Base-by-base conservation (phyloP, 2,888 invertebrate genomes). In the Matsumyia berberina region DNA sequence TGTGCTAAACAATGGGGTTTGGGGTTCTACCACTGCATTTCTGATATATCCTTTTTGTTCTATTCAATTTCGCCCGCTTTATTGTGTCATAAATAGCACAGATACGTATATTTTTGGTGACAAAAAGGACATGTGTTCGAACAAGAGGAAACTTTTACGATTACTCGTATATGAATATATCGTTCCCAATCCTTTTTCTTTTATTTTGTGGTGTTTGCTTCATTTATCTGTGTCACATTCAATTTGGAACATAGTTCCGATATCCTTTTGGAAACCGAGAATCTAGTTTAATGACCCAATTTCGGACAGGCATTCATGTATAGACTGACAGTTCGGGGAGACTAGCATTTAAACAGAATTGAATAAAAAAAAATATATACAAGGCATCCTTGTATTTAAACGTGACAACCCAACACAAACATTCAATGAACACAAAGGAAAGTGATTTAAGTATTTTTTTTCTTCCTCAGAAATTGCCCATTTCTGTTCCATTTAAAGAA, bases 211-310 rank as follows among this genome's bases (percentile, higher is more conserved):
- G n/a, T n/a, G n/a, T 72, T 62, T 66, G 78, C 29, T 35, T 69
- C 57, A 49, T 60, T 46, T 80, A 85, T 74, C 80, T 85, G 85
- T 80, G 85, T 70, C 80, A 80, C 85, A 80, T 85, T 80, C 85
- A 80, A 85, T 85, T 70, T 37, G 49, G 66, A 58, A 19, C 69
- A 70, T 33, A 66, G 37, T 80, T 66, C 74, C 80, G 83, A 79
- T 67, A 67, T 74, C 51, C 57, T 42, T 76, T 67, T 67, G 9
- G 29, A 53, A 24, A 44, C 15, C 39, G 11, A 35, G 42, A 44
- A 76, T 70, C 66, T 46, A 58, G 53, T 24, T 70, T 74, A 53
- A 46, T 77, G 82, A 72, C 82, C 82, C 33, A 67, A 72, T 77
- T 82, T 35, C 29, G 37, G 31, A 2, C 24, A 44, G 17, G 51